Evolutionary conservation across 2,113 vertebrate genomes (phyloP).

Genomic region (Trinectes maculatus): DNA sequence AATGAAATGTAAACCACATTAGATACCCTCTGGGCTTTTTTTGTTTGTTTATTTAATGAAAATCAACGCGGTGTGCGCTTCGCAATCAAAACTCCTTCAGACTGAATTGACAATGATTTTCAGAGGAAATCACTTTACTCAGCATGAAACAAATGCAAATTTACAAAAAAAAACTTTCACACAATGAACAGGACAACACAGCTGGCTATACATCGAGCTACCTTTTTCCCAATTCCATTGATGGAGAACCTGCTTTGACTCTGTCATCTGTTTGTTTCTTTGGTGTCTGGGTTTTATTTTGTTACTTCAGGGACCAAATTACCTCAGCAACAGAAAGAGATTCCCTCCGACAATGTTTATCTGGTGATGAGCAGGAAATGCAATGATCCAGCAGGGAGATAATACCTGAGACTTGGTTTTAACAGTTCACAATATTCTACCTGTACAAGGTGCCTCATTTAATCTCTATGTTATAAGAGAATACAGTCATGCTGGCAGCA

Average conservation of each 20-base stretch:
- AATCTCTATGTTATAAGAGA: too few species aligned
- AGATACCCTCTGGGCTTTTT: conserved; percentile 1
- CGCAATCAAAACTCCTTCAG: conserved; percentile 10
- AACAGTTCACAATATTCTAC: neutral
- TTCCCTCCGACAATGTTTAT: neutral
- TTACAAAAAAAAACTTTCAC: neutral
- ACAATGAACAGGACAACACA: neutral
- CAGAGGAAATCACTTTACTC: conserved; percentile 8
- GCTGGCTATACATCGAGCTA: neutral
- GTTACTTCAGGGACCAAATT: neutral
- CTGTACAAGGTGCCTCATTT: too few species aligned
- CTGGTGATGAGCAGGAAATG: conserved; percentile 5
- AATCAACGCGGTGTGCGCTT: conserved; percentile 13
- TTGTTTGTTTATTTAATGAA: conserved; percentile 16
- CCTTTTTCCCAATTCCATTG: neutral
- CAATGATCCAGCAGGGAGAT: neutral
- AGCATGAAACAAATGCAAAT: conserved; percentile 21
- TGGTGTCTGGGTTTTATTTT: neutral
- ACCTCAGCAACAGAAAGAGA: conserved; percentile 8
- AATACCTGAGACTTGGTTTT: neutral
- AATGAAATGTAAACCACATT: conserved; percentile 4
- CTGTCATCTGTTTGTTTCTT: neutral
- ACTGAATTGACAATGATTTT: conserved; percentile 11
- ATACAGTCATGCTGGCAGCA: too few species aligned
- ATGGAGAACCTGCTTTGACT: conserved; percentile 6